These are phyloP conservation scores for Ceyx melanurus DNA, from an alignment of 2,113 vertebrate genomes.

Conservation along the genomic window DNA sequence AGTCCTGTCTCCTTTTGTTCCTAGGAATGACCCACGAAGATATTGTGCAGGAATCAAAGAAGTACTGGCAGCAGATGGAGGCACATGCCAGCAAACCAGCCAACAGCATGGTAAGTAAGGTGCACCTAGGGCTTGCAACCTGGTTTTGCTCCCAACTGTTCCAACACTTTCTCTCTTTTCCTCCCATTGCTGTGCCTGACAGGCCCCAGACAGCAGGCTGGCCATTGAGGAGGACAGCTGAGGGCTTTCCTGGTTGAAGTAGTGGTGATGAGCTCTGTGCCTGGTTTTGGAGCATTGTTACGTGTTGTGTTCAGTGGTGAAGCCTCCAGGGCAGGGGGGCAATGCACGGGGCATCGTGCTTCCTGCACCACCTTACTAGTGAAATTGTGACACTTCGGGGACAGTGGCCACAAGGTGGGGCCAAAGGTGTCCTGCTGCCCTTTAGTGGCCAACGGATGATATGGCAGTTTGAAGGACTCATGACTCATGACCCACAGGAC, in stretches of 20 bases:
- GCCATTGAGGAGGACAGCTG: background rate
- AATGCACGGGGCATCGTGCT: background rate
- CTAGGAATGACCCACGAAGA: constrained; percentile 88
- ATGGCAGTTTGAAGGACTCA: background rate
- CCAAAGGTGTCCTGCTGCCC: constrained; percentile 16
- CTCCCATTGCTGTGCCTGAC: background rate
- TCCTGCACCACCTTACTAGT: background rate
- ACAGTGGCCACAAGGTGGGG: background rate
- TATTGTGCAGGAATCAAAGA: constrained; percentile 88
- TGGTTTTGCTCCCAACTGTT: background rate
- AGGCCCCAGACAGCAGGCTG: background rate
- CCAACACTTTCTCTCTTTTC: background rate
- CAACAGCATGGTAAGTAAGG: constrained; percentile 78
- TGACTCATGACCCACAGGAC: background rate
- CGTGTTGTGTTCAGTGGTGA: background rate
- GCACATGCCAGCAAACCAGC: constrained; percentile 78
- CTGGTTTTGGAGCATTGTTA: background rate
- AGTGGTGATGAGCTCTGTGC: background rate
- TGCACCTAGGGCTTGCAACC: background rate
- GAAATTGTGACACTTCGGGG: background rate
- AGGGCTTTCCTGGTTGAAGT: background rate
- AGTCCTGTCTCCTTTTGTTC: background rate
- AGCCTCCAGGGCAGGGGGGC: background rate
- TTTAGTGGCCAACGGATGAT: background rate
- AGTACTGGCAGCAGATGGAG: constrained; percentile 83